Percentiles rank a stretch among this genome's conserved stretches.
Conservation (phyloP, 2,888 invertebrate genomes). For the Agrilus cyanescens region DNA sequence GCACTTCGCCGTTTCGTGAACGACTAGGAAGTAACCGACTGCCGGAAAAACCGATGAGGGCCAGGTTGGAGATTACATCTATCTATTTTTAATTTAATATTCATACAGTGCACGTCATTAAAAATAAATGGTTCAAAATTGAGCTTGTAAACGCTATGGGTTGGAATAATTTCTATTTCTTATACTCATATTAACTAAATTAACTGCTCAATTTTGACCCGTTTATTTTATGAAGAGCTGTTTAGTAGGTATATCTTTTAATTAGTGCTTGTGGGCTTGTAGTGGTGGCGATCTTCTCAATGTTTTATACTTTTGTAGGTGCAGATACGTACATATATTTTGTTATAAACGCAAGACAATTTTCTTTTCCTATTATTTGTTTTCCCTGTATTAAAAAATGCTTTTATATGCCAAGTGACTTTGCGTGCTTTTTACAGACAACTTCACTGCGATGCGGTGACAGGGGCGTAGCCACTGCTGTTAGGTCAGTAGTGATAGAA, state of each 20-base stretch:
- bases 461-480: constrained; percentile 29
- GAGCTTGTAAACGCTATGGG: too few relatives aligned
- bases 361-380: too few relatives aligned
- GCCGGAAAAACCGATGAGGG: constrained; percentile 61
- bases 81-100: too few relatives aligned
- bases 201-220: too few relatives aligned
- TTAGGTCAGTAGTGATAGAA: constrained; percentile 31
- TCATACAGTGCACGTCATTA: too few relatives aligned
- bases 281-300: constrained; percentile 10
- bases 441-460: constrained; percentile 31
- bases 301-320: constrained; percentile 13
- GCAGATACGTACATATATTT: constrained; percentile 6
- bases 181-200: too few relatives aligned
- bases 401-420: constrained; percentile 3
- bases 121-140: too few relatives aligned
- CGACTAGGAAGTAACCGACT: constrained; percentile 79
- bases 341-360: too few relatives aligned
- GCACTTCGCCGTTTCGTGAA: constrained; percentile 78
- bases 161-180: too few relatives aligned
- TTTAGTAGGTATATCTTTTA: too few relatives aligned
- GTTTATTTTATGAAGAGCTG: too few relatives aligned
- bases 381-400: neutral
- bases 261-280: constrained; percentile 15
- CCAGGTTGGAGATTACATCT: constrained; percentile 46
- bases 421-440: constrained; percentile 24